phyloP scores from a whole-genome alignment of 1,140 invertebrate genomes.

The Zaprionus camerounensis region DNA sequence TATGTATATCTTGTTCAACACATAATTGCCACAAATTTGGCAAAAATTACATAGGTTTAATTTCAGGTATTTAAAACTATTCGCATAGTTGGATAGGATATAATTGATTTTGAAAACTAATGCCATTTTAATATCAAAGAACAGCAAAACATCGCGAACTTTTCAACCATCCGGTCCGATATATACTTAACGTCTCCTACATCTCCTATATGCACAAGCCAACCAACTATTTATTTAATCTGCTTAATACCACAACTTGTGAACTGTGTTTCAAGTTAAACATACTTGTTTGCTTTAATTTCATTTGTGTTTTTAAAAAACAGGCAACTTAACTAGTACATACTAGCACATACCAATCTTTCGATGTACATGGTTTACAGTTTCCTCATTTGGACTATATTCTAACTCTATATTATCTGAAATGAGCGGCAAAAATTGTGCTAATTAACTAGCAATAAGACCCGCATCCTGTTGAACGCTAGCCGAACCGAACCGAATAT shows the following conservation, averaged over 20 bases:
- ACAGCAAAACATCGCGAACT: slow-evolving; percentile 66
- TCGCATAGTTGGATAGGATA: slow-evolving; percentile 37
- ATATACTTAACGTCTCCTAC: slow-evolving; percentile 42
- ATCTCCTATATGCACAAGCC: slow-evolving; percentile 52
- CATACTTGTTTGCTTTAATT: slow-evolving; percentile 33
- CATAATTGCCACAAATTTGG: neutral
- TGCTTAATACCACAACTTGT: slow-evolving; percentile 52
- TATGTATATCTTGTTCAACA: slow-evolving; percentile 3
- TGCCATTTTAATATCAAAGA: slow-evolving; percentile 73
- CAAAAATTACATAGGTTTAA: slow-evolving; percentile 49
- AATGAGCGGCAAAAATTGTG: slow-evolving; percentile 62
- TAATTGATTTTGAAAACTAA: slow-evolving; percentile 60
- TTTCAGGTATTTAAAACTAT: slow-evolving; percentile 42
- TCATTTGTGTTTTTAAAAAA: slow-evolving; percentile 67
- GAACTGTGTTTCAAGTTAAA: slow-evolving; percentile 35
- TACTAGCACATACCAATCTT: slow-evolving; percentile 51
- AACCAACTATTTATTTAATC: slow-evolving; percentile 43
- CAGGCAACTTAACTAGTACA: slow-evolving; percentile 67
- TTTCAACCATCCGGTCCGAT: slow-evolving; percentile 41
- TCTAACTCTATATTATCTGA: slow-evolving; percentile 45
- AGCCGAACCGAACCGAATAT: neutral
- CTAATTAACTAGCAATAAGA: slow-evolving; percentile 38
- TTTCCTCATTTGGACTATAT: slow-evolving; percentile 36
- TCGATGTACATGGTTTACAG: slow-evolving; percentile 59
- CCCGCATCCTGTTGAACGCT: neutral